Evolutionary conservation across 2,113 vertebrate species (phyloP).

Genomic region (Trogon melanurus): DNA sequence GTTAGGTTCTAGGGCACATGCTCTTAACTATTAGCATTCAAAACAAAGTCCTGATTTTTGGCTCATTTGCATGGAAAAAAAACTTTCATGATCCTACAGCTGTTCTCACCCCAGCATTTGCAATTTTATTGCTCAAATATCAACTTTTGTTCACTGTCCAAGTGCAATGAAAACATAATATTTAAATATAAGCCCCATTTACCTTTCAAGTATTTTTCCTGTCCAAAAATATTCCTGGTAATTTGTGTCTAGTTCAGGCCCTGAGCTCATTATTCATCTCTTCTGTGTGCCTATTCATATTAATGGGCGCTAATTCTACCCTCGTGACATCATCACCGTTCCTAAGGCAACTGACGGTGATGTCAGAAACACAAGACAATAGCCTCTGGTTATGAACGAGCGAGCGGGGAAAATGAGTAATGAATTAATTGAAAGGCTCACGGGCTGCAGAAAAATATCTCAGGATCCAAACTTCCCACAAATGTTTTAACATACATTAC

Average conservation of each 20-base stretch:
- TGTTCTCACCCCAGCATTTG: conserved; percentile 60
- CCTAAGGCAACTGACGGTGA: conserved; percentile 22
- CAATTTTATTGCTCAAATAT: conserved; percentile 61
- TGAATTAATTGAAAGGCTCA: background rate
- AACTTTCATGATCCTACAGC: conserved; percentile 38
- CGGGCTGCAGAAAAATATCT: background rate
- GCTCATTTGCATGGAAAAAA: conserved; percentile 68
- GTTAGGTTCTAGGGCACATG: background rate
- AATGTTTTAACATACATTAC: background rate
- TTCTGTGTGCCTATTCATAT: background rate
- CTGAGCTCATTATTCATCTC: conserved; percentile 53
- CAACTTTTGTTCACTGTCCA: conserved; percentile 45
- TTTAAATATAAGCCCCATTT: conserved; percentile 70
- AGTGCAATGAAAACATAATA: conserved; percentile 65
- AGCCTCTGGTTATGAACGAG: background rate
- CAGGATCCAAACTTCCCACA: background rate
- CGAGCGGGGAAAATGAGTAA: background rate
- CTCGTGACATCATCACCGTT: conserved; percentile 44
- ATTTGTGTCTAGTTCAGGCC: conserved; percentile 46
- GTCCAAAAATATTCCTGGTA: conserved; percentile 58
- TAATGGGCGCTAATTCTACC: conserved; percentile 50
- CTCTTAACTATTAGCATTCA: background rate
- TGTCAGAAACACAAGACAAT: conserved; percentile 69
- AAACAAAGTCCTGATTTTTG: conserved; percentile 40
- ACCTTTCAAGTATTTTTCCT: conserved; percentile 71